Evolutionary conservation across 2,888 invertebrate genomes (phyloP).

Genomic region (Campaea margaritaria): DNA sequence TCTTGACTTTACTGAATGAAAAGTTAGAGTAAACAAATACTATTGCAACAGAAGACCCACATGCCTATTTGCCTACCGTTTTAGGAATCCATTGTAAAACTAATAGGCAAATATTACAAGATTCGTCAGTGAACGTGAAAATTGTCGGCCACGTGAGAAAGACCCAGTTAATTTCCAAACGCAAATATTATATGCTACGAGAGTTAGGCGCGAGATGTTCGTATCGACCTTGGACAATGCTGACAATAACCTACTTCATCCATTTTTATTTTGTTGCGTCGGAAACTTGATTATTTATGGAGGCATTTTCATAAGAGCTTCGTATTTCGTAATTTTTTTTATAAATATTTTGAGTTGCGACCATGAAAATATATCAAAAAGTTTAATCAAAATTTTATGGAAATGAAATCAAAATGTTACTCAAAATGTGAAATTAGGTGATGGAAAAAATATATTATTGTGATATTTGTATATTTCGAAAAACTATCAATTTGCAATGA

Average conservation of each 20-base stretch:
- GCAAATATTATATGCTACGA: conserved; percentile 15
- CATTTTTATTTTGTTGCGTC: conserved; percentile 6
- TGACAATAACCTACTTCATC: conserved; percentile 17
- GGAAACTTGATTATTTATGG: conserved; percentile 13
- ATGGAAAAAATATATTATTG: not conserved
- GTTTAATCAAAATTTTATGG: not conserved
- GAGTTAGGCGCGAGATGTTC: conserved; percentile 3
- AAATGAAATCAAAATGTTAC: not conserved
- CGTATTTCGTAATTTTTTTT: conserved; percentile 2
- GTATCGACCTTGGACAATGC: conserved; percentile 12
- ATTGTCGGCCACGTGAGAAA: conserved; percentile 19
- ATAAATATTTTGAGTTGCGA: conserved; percentile 20
- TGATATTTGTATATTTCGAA: not conserved
- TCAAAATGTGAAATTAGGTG: not conserved
- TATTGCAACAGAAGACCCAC: not conserved
- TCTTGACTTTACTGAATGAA: no score
- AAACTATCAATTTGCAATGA: not conserved
- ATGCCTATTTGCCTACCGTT: conserved; percentile 4
- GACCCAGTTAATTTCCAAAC: conserved; percentile 11
- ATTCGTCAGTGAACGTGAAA: conserved; percentile 16
- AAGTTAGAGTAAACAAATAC: not conserved
- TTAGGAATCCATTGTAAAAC: conserved; percentile 20
- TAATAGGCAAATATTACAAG: conserved; percentile 19
- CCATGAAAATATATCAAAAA: conserved; percentile 23
- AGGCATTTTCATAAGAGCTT: conserved; percentile 8